phyloP scores from a whole-genome alignment of 1,140 invertebrate genomes.

The Araneus ventricosus region DNA sequence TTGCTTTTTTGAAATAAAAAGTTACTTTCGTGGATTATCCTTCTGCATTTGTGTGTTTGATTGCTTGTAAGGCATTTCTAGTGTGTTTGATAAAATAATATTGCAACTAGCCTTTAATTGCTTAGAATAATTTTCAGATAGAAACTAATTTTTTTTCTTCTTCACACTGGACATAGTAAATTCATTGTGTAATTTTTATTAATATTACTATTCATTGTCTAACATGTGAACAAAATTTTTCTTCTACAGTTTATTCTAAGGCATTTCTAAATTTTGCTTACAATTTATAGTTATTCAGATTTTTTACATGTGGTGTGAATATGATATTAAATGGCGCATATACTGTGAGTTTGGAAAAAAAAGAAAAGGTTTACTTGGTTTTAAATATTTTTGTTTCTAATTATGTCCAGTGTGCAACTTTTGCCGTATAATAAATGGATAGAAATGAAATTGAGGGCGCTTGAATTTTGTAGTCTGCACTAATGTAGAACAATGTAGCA shows the following conservation, averaged over 20 bases:
- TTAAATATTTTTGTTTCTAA: neutral
- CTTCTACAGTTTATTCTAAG: too few relatives aligned
- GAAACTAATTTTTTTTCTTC: neutral
- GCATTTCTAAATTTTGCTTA: too few relatives aligned
- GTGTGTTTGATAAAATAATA: neutral
- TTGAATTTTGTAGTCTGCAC: constrained; percentile 50
- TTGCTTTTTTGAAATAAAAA: constrained; percentile 4
- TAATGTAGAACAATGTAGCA: constrained; percentile 28
- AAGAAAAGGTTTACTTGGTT: too few relatives aligned
- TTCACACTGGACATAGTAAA: constrained; percentile 1
- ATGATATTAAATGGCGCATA: too few relatives aligned
- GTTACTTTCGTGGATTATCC: constrained; percentile 10
- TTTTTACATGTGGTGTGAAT: too few relatives aligned
- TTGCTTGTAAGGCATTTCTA: neutral
- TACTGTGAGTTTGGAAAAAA: too few relatives aligned
- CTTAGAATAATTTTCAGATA: neutral
- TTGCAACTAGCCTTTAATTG: neutral
- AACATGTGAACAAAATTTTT: too few relatives aligned
- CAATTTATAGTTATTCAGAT: too few relatives aligned
- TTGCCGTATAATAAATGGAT: constrained; percentile 17
- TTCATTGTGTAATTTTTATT: neutral
- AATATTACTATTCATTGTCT: neutral
- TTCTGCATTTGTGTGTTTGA: constrained; percentile 12
- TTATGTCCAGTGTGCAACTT: constrained; percentile 63
- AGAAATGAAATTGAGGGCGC: constrained; percentile 16